These are phyloP conservation scores for Heliothis peltigera DNA, from an alignment of 2,888 invertebrate species.

Conservation along the genomic window DNA sequence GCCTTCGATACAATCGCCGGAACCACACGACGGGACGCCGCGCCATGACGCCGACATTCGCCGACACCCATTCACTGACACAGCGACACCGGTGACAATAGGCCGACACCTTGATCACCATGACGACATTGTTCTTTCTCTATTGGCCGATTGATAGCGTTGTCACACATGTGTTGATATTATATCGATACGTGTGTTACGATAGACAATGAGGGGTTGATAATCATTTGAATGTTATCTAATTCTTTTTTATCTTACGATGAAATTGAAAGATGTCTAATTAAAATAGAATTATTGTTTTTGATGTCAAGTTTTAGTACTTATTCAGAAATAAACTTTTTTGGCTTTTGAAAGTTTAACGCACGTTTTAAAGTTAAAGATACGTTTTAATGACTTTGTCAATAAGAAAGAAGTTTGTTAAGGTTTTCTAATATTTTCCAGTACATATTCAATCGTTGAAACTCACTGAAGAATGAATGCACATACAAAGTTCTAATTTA, in stretches of 20 bases:
- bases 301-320: not conserved
- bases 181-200: constrained; percentile 29
- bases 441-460: too few relatives aligned
- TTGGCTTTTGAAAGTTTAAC: not conserved
- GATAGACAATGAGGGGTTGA: constrained; percentile 15
- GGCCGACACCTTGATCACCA: constrained; percentile 66
- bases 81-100: constrained; percentile 55
- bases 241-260: too few relatives aligned
- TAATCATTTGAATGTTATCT: not conserved
- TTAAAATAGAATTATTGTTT: not conserved
- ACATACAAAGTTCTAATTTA: too few relatives aligned
- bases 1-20: constrained; percentile 80
- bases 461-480: too few relatives aligned
- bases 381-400: too few relatives aligned
- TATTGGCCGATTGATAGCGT: constrained; percentile 64
- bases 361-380: constrained; percentile 15
- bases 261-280: not conserved
- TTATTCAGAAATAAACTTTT: not conserved
- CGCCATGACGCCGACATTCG: constrained; percentile 59
- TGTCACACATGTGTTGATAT: constrained; percentile 52
- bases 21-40: constrained; percentile 80
- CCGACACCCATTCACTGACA: constrained; percentile 61
- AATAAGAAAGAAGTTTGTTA: too few relatives aligned
- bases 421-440: too few relatives aligned
- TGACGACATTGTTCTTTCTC: constrained; percentile 76